Evolutionary conservation across 2,113 vertebrate species (phyloP).

Genomic region (Saccopteryx bilineata): DNA sequence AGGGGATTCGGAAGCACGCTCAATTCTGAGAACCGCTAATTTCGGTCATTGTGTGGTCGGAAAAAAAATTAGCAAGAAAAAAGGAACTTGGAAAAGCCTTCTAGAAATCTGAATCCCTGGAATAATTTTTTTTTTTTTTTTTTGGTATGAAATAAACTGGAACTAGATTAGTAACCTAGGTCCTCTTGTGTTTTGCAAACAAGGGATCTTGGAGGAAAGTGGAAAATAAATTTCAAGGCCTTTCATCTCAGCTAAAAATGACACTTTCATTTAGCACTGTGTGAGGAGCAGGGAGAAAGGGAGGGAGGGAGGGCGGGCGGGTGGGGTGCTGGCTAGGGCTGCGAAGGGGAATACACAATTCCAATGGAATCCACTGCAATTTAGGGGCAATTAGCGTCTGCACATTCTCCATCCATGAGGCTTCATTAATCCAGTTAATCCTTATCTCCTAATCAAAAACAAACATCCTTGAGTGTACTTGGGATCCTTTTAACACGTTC

Average conservation of each 20-base stretch:
- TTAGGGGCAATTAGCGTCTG: conserved; percentile 73
- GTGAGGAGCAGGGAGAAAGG: background rate
- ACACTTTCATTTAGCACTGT: conserved; percentile 62
- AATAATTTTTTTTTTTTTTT: background rate
- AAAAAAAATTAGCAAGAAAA: conserved; percentile 41
- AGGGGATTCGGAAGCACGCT: background rate
- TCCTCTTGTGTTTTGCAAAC: conserved; percentile 78
- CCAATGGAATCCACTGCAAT: conserved; percentile 78
- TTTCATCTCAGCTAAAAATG: conserved; percentile 75
- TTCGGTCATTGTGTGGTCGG: background rate
- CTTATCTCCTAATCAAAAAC: conserved; percentile 69
- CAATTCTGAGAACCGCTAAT: background rate
- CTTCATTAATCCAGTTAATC: conserved; percentile 76
- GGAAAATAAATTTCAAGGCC: conserved; percentile 74
- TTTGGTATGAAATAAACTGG: conserved; percentile 61
- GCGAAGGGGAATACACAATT: conserved; percentile 67
- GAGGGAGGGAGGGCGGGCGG: background rate
- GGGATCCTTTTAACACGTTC: conserved; percentile 67
- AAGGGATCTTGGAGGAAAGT: conserved; percentile 73
- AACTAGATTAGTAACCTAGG: conserved; percentile 73
- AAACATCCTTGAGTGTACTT: conserved; percentile 65
- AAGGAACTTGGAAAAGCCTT: conserved; percentile 3
- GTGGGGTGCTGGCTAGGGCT: background rate
- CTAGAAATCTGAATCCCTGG: conserved; percentile 39
- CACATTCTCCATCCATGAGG: conserved; percentile 67